Conservation (phyloP, 2,113 vertebrate genomes). For the Mustela lutreola region DNA sequence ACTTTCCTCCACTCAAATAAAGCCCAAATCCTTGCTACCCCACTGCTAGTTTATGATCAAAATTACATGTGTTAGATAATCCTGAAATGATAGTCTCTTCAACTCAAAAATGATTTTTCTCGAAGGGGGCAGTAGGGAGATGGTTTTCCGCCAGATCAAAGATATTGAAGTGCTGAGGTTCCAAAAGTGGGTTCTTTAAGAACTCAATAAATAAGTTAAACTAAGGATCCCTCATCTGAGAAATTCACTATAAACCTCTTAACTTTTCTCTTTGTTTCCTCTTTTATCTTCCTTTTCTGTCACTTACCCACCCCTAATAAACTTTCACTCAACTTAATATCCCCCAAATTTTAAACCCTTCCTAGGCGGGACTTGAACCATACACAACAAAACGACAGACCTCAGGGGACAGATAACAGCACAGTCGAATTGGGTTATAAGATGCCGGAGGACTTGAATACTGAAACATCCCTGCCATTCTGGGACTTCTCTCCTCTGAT, state of each 20-base stretch:
- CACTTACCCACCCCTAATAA: neutral
- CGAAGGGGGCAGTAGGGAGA: neutral
- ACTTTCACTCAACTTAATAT: neutral
- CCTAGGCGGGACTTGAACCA: neutral
- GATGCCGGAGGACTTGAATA: neutral
- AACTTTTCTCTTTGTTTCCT: neutral
- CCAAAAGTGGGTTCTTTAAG: constrained; percentile 21
- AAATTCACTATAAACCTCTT: constrained; percentile 32
- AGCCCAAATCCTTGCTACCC: neutral
- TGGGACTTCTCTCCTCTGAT: neutral
- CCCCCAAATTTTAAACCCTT: neutral
- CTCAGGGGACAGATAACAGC: neutral
- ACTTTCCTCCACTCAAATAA: neutral
- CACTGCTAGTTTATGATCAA: neutral
- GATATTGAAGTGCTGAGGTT: neutral
- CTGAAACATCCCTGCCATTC: neutral
- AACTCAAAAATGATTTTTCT: constrained; percentile 20
- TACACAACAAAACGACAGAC: neutral
- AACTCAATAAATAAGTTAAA: neutral
- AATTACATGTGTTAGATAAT: neutral
- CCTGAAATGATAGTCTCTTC: constrained; percentile 41
- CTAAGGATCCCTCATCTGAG: neutral
- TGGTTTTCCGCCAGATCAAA: neutral
- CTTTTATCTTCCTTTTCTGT: neutral
- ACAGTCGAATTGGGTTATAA: neutral